Base-by-base conservation (phyloP, 2,113 vertebrate genomes). In the Clarias gariepinus region DNA sequence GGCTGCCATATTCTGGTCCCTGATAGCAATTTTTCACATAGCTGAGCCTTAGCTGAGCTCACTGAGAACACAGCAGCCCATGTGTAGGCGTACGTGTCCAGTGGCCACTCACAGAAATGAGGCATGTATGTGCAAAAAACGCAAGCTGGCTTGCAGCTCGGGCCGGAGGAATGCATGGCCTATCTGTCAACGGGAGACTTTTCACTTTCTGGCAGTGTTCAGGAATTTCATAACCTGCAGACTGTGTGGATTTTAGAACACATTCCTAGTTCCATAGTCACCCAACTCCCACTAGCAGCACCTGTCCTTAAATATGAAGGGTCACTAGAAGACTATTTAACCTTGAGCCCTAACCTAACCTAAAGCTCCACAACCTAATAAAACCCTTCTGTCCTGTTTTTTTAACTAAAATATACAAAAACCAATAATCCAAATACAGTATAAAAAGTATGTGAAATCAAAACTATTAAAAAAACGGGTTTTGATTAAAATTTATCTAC, bases 81-180 rank as follows among this genome's bases (percentile, higher is more conserved):
- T 84, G 83, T 53, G 82, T 88, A 78, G 69, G 92, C 25, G 92
- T 93, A 93, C 93, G 92, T 94, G 94, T 94, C 90, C 94, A 82
- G 82, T 91, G 92, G 93, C 92, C 91, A 91, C 64, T 93, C 91
- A 90, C 93, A 95, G 93, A 94, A 93, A 95, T 94, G 78, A 93
- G 94, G 91, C 95, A 95, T 91, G 91, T 93, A 94, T 93, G 93
- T 95, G 95, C 90, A 92, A 95, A 95, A 94, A 95, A 93, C 93
- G 93, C 94, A 94, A 92, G 87, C 89, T 90, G 91, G 86, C 82
- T 33, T 52, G 47, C 60, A 55, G 82, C 55, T 76, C 4, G 57
- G 83, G 89, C 88, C 91, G 88, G 92, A 94, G 94, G 94, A 95
- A 95, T 95, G 95, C 94, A 90, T 90, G 94, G 93, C 92, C 93